Conservation (phyloP, 2,888 invertebrate genomes). For the Diaprepes abbreviatus region DNA sequence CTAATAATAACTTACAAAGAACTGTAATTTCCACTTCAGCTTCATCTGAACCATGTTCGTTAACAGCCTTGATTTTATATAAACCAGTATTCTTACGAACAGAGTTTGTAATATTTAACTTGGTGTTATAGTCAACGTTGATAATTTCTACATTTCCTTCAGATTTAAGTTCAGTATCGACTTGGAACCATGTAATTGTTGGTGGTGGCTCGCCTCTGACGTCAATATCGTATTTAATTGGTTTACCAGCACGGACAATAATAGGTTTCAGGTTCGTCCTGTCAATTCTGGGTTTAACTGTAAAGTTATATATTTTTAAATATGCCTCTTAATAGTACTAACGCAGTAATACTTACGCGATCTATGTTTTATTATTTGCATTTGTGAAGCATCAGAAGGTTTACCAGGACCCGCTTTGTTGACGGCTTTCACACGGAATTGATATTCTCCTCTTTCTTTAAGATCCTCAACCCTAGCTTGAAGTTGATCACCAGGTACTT, state of each 20-base stretch:
- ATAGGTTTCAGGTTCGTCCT: slow-evolving; percentile 92
- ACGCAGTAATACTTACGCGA: slow-evolving; percentile 76
- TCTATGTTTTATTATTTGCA: slow-evolving; percentile 90
- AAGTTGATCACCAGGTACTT: slow-evolving; percentile 82
- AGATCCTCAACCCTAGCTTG: slow-evolving; percentile 87
- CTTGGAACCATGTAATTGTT: slow-evolving; percentile 90
- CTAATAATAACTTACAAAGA: slow-evolving; percentile 70
- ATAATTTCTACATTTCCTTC: slow-evolving; percentile 81
- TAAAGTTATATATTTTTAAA: slow-evolving; percentile 41
- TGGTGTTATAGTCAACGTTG: slow-evolving; percentile 92
- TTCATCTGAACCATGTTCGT: slow-evolving; percentile 92
- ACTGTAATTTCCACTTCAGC: slow-evolving; percentile 95
- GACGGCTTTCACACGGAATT: slow-evolving; percentile 91
- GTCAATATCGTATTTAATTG: slow-evolving; percentile 92
- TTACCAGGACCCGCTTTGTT: slow-evolving; percentile 94
- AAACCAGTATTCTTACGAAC: slow-evolving; percentile 89
- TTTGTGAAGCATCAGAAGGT: slow-evolving; percentile 91
- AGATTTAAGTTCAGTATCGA: slow-evolving; percentile 81
- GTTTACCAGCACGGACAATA: slow-evolving; percentile 91
- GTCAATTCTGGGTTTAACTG: slow-evolving; percentile 98
- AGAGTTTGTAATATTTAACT: slow-evolving; percentile 83
- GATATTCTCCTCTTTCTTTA: slow-evolving; percentile 91
- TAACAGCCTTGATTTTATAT: slow-evolving; percentile 91
- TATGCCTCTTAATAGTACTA: not conserved
- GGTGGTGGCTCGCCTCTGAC: slow-evolving; percentile 97